Percentiles rank a stretch among this genome's conserved stretches.
Evolutionary conservation across 2,113 vertebrate genomes (phyloP).

Genomic region (Pterocles gutturalis): DNA sequence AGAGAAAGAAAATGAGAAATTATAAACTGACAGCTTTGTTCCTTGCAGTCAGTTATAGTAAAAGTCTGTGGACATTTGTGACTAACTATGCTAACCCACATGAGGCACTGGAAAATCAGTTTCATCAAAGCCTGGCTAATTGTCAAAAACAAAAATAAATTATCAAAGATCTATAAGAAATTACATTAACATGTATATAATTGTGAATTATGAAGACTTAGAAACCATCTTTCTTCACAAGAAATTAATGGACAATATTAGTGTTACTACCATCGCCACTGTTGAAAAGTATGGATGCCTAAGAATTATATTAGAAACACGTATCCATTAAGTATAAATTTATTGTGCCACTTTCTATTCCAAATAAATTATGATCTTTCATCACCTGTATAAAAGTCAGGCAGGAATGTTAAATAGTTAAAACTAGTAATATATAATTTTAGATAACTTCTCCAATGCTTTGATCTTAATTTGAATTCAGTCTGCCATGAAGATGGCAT

Average conservation of each 20-base stretch:
- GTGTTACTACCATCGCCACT: background rate
- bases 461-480: constrained; percentile 66
- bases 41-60: constrained; percentile 13
- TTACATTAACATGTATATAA: background rate
- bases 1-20: background rate
- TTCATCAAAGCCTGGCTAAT: background rate
- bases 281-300: background rate
- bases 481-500: constrained; percentile 22
- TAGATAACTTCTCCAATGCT: constrained; percentile 32
- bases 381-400: background rate
- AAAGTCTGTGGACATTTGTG: background rate
- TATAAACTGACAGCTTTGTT: constrained; percentile 14
- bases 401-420: background rate
- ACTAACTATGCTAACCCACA: background rate
- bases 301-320: background rate
- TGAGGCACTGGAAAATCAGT: background rate
- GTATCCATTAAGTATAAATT: background rate
- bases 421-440: constrained; percentile 27
- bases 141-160: background rate
- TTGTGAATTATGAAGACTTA: background rate
- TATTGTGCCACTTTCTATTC: background rate
- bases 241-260: background rate
- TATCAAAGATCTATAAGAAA: background rate
- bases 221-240: background rate
- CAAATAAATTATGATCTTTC: constrained; percentile 31